Conservation (phyloP, 2,888 invertebrate species). For the Margaritifera margaritifera region DNA sequence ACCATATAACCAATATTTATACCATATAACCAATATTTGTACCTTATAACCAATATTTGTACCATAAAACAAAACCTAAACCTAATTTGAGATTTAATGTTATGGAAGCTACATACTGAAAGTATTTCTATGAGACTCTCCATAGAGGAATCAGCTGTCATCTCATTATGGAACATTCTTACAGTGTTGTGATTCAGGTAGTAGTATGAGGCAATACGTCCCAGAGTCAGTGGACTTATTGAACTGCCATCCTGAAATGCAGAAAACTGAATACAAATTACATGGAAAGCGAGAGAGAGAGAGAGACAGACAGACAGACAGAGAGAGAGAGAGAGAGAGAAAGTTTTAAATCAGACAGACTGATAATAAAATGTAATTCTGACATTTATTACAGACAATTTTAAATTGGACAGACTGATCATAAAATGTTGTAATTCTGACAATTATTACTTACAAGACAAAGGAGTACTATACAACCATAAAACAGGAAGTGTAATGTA, state of each 20-base stretch:
- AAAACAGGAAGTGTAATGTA: too few relatives aligned
- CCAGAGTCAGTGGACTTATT: slow-evolving; percentile 79
- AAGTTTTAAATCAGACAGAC: too few relatives aligned
- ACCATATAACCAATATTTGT: too few relatives aligned
- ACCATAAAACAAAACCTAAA: too few relatives aligned
- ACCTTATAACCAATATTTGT: too few relatives aligned
- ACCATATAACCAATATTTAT: too few relatives aligned
- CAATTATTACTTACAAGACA: too few relatives aligned
- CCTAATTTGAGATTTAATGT: background rate
- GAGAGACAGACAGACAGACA: too few relatives aligned
- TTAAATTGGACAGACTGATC: background rate
- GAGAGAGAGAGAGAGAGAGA: too few relatives aligned
- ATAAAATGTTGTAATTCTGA: background rate
- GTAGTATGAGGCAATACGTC: slow-evolving; percentile 95
- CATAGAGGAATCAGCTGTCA: slow-evolving; percentile 80
- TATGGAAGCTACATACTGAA: slow-evolving; percentile 74
- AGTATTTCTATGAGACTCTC: slow-evolving; percentile 86
- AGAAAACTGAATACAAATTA: background rate
- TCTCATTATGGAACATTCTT: slow-evolving; percentile 83
- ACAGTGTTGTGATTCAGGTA: slow-evolving; percentile 95
- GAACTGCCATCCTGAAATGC: slow-evolving; percentile 39
- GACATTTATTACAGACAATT: background rate
- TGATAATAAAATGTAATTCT: background rate
- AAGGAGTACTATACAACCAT: too few relatives aligned
- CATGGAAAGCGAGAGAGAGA: background rate